Evolutionary conservation across 2,113 vertebrate genomes (phyloP), one percentile per base, ranked within the genome.

Genomic region (Ictalurus punctatus): DNA sequence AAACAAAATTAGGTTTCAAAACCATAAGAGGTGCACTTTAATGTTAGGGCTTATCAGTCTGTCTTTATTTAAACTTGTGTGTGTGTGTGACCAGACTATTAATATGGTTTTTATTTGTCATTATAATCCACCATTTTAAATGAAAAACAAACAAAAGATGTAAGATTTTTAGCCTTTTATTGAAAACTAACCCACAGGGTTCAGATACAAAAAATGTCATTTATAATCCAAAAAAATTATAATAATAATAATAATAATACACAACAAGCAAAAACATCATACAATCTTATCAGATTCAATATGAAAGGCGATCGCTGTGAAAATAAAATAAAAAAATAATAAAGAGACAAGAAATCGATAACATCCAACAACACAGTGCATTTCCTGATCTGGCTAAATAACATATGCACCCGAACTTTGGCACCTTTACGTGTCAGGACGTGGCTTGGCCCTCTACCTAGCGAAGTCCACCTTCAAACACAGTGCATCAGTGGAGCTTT

Each of bases 161-260:
- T 27, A 8, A n/a, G 16, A 19, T 71, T 92, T 90, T 89, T 69
- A 1, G 74, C 76, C 19, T n/a, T 89, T 94, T 90, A 92, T 88
- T 95, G 78, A 93, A 94, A 94, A 93, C 0, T 1, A 91, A 94
- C 94, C 93, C 94, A 94, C 90, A 90, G 93, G 92, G 92, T 94
- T 76, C 67, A 25, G 14, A 78, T 86, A 86, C 25, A 86, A 86
- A 63, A 86, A 79, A n/a, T 16, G 48, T 14, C 59, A 74, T 27
- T 90, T 94, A 89, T 17, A 52, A 94, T 95, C 95, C 91, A 95
- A 93, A 90, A 90, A 48, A 92, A 91, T 34, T 34, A 34, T 34
- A 34, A 34, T 34, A 91, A 87, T 34, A 34, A 34, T 34, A 91
- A 87, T 93, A 44, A 48, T 48, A 7, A 48, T 48, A 48, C 44